A percentile compares a stretch with the other conserved stretches of the same genome.
Evolutionary conservation across 2,888 invertebrate genomes (phyloP).

Genomic region (Barypeithes pellucidus): DNA sequence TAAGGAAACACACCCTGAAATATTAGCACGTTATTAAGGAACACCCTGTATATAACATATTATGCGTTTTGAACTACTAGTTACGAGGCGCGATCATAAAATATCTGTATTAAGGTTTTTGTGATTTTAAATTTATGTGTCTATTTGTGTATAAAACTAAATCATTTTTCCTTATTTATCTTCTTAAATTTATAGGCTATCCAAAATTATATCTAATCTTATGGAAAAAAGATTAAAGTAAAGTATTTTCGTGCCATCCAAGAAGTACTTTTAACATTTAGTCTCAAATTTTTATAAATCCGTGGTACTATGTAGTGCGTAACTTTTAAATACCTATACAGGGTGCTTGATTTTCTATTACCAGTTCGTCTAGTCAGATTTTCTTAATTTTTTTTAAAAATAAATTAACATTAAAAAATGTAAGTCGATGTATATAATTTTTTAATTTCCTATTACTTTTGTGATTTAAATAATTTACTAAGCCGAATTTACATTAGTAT

Average conservation of each 20-base stretch:
- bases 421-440: background rate
- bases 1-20: too few relatives aligned
- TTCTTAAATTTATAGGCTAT: background rate
- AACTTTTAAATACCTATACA: constrained; percentile 24
- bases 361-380: constrained; percentile 39
- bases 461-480: constrained; percentile 1
- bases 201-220: background rate
- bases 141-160: background rate
- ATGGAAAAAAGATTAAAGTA: background rate
- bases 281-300: constrained; percentile 11
- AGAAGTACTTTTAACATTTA: background rate
- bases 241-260: constrained; percentile 18
- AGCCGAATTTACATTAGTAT: constrained; percentile 25
- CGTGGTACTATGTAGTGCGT: constrained; percentile 6
- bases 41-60: too few relatives aligned
- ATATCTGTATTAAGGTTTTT: background rate
- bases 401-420: background rate
- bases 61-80: too few relatives aligned
- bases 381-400: background rate
- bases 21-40: too few relatives aligned
- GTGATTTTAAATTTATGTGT: background rate
- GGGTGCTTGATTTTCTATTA: constrained; percentile 37
- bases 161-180: background rate
- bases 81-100: constrained; percentile 6
- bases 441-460: background rate